Percentiles rank a stretch among this genome's conserved stretches.
These are phyloP conservation scores for Champsocephalus esox DNA, from an alignment of 2,797 vertebrate species.

Conservation along the genomic window DNA sequence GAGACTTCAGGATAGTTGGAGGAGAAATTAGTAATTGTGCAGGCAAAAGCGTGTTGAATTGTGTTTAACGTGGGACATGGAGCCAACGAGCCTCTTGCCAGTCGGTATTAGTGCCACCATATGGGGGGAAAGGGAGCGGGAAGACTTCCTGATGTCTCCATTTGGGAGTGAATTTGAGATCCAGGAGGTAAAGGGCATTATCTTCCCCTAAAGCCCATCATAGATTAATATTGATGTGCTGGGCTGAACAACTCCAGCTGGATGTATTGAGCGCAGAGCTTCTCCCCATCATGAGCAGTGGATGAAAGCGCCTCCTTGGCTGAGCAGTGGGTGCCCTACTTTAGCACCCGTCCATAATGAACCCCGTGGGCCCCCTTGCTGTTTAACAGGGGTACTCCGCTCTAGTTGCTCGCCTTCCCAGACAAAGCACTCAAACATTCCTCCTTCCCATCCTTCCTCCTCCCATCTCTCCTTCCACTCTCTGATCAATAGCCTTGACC, in stretches of 20 bases:
- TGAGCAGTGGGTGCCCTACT: constrained; percentile 42
- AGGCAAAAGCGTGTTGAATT: constrained; percentile 42
- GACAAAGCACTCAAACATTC: constrained; percentile 53
- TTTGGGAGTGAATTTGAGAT: constrained; percentile 49
- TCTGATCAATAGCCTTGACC: constrained; percentile 80
- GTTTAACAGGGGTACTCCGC: constrained; percentile 18
- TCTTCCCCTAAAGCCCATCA: constrained; percentile 53
- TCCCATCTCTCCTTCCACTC: constrained; percentile 51
- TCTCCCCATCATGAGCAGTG: constrained; percentile 34
- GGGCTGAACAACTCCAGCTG: constrained; percentile 42
- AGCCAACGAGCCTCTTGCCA: constrained; percentile 49
- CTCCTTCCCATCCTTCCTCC: constrained; percentile 16
- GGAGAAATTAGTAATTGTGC: constrained; percentile 47
- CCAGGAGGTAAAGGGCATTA: constrained; percentile 41
- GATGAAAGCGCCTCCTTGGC: constrained; percentile 48
- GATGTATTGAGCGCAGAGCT: constrained; percentile 34
- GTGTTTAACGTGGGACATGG: constrained; percentile 51
- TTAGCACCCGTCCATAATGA: constrained; percentile 49
- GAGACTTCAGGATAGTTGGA: constrained; percentile 55
- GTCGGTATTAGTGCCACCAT: constrained; percentile 39
- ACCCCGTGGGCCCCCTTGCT: constrained; percentile 24
- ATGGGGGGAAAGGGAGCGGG: constrained; percentile 44
- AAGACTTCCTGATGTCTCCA: constrained; percentile 50
- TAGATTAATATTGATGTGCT: constrained; percentile 64
- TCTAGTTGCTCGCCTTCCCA: constrained; percentile 31